A percentile compares a stretch with the other conserved stretches of the same genome.
These are phyloP conservation scores for Pterostichus niger DNA, from an alignment of 2,888 invertebrate species.

Conservation along the genomic window DNA sequence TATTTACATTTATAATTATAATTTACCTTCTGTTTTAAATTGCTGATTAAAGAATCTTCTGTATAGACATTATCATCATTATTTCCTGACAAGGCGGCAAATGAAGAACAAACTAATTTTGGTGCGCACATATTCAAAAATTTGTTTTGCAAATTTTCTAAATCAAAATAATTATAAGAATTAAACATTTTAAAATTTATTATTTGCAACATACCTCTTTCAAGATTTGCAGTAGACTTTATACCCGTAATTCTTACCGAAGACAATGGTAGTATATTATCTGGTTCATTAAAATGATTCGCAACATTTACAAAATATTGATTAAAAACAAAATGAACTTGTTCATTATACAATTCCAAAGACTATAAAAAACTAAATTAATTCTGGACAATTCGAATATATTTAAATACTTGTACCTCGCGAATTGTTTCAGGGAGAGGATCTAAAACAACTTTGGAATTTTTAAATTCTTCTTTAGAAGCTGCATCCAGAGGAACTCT, in stretches of 20 bases:
- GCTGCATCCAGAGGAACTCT: slow-evolving; percentile 27
- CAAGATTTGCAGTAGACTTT: slow-evolving; percentile 2
- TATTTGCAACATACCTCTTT: slow-evolving; percentile 7
- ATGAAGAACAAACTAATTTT: slow-evolving; percentile 67
- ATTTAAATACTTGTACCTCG: slow-evolving; percentile 48
- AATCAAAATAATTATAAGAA: not conserved
- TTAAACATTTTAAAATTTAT: not conserved
- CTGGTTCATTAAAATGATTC: slow-evolving; percentile 43
- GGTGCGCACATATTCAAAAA: slow-evolving; percentile 65
- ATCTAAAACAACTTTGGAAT: slow-evolving; percentile 59
- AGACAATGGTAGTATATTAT: slow-evolving; percentile 59
- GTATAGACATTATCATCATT: slow-evolving; percentile 61
- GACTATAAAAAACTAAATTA: slow-evolving; percentile 52
- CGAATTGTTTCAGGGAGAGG: slow-evolving; percentile 46
- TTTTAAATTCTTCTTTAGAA: slow-evolving; percentile 40
- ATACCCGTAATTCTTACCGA: slow-evolving; percentile 28
- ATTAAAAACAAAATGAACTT: slow-evolving; percentile 67
- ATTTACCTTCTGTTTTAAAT: slow-evolving; percentile 55
- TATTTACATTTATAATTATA: not conserved
- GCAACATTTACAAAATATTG: slow-evolving; percentile 68
- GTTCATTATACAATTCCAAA: slow-evolving; percentile 66
- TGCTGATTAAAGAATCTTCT: slow-evolving; percentile 44
- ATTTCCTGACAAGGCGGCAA: slow-evolving; percentile 68
- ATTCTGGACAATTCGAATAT: not conserved
- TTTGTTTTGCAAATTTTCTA: slow-evolving; percentile 65